phyloP scores from a whole-genome alignment of 2,113 vertebrate species.

The Chionis minor region DNA sequence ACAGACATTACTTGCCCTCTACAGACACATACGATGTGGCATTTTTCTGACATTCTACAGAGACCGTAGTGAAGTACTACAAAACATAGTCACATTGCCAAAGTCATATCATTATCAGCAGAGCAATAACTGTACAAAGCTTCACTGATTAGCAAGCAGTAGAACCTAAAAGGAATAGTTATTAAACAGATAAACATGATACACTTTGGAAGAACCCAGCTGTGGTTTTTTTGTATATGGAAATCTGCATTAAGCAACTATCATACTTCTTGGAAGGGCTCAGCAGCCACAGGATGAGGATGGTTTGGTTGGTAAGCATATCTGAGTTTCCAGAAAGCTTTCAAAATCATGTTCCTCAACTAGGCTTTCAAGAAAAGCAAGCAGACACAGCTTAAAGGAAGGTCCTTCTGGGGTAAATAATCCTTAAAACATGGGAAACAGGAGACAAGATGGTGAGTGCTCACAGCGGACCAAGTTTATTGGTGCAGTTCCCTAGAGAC shows the following conservation, averaged over 20 bases:
- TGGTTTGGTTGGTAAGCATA: background rate
- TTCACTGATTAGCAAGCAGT: background rate
- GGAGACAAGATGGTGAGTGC: background rate
- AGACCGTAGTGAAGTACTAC: background rate
- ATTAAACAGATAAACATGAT: background rate
- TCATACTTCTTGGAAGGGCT: background rate
- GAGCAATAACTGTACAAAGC: background rate
- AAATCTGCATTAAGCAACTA: background rate
- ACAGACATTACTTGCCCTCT: background rate
- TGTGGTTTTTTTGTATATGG: background rate
- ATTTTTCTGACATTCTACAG: background rate
- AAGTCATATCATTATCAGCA: background rate
- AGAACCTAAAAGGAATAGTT: background rate
- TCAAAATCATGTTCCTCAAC: background rate
- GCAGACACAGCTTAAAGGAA: background rate
- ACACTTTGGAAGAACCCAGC: background rate
- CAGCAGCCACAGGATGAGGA: background rate
- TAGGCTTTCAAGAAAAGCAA: background rate
- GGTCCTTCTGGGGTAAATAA: background rate
- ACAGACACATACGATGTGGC: rapidly evolving
- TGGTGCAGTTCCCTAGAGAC: background rate
- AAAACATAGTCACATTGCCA: background rate
- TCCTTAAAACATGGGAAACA: background rate
- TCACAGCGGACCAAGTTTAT: background rate
- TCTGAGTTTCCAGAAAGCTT: background rate